A percentile compares a stretch with the other conserved stretches of the same genome.
Conservation (phyloP, 2,888 invertebrate genomes). For the Lasiommata megera region DNA sequence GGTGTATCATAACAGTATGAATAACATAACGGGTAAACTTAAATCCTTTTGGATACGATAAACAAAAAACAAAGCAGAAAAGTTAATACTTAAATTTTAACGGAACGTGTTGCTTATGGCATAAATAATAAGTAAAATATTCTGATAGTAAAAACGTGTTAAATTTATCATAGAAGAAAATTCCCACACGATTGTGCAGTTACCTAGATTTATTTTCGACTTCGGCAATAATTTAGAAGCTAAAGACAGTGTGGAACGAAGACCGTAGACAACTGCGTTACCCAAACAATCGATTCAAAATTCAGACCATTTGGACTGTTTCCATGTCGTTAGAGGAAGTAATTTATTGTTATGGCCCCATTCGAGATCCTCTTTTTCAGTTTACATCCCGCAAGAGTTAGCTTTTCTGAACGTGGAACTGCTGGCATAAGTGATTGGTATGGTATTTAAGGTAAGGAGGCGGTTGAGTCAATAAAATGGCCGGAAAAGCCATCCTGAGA, state of each 20-base stretch:
- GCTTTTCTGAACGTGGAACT: conserved; percentile 27
- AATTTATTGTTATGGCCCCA: conserved; percentile 55
- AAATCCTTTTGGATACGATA: too few species aligned
- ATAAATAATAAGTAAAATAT: neutral
- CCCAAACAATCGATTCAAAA: conserved; percentile 46
- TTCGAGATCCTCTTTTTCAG: conserved; percentile 42
- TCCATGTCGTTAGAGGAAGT: conserved; percentile 47
- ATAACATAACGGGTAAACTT: too few species aligned
- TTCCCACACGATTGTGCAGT: conserved; percentile 7
- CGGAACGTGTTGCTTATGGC: too few species aligned
- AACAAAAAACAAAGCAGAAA: too few species aligned
- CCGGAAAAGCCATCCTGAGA: neutral
- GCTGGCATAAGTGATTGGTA: conserved; percentile 22
- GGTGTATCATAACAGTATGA: too few species aligned
- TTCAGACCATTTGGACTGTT: conserved; percentile 46
- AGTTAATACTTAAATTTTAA: too few species aligned
- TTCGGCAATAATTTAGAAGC: conserved; percentile 23
- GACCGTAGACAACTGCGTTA: conserved; percentile 29
- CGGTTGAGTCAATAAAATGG: neutral
- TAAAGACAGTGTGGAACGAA: conserved; percentile 22
- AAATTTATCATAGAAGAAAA: conserved; percentile 1
- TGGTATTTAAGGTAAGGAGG: conserved; percentile 5
- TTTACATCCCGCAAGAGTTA: conserved; percentile 25
- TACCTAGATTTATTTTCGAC: conserved; percentile 20
- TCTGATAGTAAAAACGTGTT: neutral